A percentile compares a stretch with the other conserved stretches of the same genome.
Conservation (phyloP, 2,797 vertebrate genomes). For the Acipenser transmontanus region DNA sequence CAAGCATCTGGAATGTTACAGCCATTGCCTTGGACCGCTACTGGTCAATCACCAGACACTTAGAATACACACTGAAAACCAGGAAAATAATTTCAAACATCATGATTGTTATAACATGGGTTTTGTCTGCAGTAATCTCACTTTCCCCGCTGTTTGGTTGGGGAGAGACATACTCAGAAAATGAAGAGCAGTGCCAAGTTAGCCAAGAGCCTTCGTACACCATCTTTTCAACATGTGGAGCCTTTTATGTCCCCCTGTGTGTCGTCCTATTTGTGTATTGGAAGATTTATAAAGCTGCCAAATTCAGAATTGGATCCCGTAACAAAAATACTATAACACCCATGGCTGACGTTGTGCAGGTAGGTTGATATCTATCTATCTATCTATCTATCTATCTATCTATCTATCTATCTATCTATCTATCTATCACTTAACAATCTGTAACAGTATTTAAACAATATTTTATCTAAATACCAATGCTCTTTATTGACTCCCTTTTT, state of each 20-base stretch:
- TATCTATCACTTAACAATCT: too few species aligned
- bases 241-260: slow-evolving; percentile 89
- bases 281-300: slow-evolving; percentile 95
- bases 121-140: slow-evolving; percentile 83
- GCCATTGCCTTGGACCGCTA: slow-evolving; percentile 94
- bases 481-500: too few species aligned
- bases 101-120: slow-evolving; percentile 90
- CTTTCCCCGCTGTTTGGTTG: slow-evolving; percentile 88
- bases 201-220: slow-evolving; percentile 89
- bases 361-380: slow-evolving; percentile 26
- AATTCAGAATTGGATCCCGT: slow-evolving; percentile 77
- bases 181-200: slow-evolving; percentile 79
- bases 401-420: too few species aligned
- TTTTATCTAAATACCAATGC: too few species aligned
- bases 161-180: slow-evolving; percentile 84
- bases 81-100: slow-evolving; percentile 84
- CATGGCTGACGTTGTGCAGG: slow-evolving; percentile 70
- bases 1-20: slow-evolving; percentile 97
- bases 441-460: too few species aligned
- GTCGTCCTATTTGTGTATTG: slow-evolving; percentile 96
- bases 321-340: slow-evolving; percentile 87
- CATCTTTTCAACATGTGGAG: slow-evolving; percentile 91
- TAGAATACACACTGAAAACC: slow-evolving; percentile 82
- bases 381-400: too few species aligned
- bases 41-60: slow-evolving; percentile 92